Conservation (phyloP, 2,888 invertebrate genomes). For the Ennomos quercinarius region DNA sequence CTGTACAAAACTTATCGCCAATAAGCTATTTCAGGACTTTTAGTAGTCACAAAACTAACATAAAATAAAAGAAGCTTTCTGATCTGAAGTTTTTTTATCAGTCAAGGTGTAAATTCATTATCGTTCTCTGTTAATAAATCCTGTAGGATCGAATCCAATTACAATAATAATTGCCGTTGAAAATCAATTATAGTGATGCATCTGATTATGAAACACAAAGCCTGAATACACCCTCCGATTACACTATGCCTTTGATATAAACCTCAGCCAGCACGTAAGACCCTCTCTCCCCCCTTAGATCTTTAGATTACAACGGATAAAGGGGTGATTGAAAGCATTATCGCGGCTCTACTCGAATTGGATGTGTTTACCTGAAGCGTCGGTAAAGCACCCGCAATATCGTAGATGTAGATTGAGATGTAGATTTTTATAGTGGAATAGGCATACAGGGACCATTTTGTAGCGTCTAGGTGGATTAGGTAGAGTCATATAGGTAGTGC, state of each 20-base stretch:
- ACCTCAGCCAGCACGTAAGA: constrained; percentile 51
- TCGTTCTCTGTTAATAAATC: no score
- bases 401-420: constrained; percentile 40
- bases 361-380: constrained; percentile 73
- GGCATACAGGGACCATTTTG: constrained; percentile 12
- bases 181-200: constrained; percentile 59
- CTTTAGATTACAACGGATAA: constrained; percentile 63
- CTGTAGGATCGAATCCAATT: constrained; percentile 4
- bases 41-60: no score
- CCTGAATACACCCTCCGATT: constrained; percentile 55
- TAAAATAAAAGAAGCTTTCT: no score
- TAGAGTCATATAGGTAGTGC: no score
- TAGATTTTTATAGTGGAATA: constrained; percentile 44
- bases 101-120: no score
- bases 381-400: constrained; percentile 62
- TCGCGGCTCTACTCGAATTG: constrained; percentile 60
- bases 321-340: constrained; percentile 66
- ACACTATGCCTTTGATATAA: constrained; percentile 56
- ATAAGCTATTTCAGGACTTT: no score
- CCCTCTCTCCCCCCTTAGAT: constrained; percentile 49
- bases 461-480: no score
- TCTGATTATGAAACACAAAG: constrained; percentile 66
- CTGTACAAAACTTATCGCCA: no score
- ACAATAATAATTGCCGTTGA: constrained; percentile 35
- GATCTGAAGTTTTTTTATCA: no score